Conservation (phyloP, 92 coral and sea anemone species). For the Heteractis magnifica region DNA sequence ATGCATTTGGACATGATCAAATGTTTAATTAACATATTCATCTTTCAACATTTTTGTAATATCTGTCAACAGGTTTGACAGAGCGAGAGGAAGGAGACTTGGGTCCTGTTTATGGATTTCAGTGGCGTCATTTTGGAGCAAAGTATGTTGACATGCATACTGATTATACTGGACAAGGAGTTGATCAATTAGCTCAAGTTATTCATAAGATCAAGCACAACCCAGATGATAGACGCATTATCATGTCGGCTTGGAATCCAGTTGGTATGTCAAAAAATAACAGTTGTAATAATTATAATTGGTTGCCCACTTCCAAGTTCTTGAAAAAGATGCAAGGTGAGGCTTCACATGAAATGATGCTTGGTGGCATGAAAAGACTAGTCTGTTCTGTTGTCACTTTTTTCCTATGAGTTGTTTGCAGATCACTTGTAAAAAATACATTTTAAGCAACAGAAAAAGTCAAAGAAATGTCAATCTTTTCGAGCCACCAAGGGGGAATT, state of each 20-base stretch:
- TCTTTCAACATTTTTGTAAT: neutral
- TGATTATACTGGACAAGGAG: constrained; percentile 80
- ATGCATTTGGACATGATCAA: too few species aligned
- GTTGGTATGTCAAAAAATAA: constrained; percentile 55
- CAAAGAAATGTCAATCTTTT: too few species aligned
- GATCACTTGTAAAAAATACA: too few species aligned
- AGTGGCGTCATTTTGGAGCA: constrained; percentile 99
- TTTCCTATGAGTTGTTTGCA: too few species aligned
- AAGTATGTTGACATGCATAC: constrained; percentile 78
- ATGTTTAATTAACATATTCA: too few species aligned
- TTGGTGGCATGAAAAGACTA: too few species aligned
- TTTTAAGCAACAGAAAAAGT: too few species aligned
- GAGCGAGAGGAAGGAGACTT: constrained; percentile 87
- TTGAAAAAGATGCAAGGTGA: too few species aligned
- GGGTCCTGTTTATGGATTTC: constrained; percentile 97
- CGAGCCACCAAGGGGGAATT: too few species aligned
- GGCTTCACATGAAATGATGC: too few species aligned
- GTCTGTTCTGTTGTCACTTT: too few species aligned
- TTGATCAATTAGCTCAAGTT: constrained; percentile 81
- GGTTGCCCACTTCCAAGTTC: too few species aligned
- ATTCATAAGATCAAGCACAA: constrained; percentile 87
- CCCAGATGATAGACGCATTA: constrained; percentile 84
- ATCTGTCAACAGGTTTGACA: constrained; percentile 51
- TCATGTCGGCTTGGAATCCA: constrained; percentile 97
- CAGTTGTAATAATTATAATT: neutral